Evolutionary conservation across 2,113 vertebrate genomes (phyloP).

Genomic region (Cryptotis parvus): DNA sequence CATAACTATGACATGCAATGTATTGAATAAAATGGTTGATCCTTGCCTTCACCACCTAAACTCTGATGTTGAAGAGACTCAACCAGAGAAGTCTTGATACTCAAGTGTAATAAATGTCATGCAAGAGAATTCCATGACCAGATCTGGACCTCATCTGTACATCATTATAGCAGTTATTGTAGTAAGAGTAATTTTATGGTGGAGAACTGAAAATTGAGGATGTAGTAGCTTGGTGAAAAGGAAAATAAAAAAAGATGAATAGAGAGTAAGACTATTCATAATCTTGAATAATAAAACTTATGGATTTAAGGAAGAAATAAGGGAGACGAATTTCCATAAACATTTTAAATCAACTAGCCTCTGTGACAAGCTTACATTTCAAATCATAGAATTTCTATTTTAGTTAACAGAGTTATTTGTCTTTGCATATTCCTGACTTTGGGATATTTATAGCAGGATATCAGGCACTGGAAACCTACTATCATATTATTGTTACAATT

Average conservation of each 20-base stretch:
- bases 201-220: not conserved
- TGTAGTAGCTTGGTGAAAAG: not conserved
- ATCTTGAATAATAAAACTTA: slow-evolving; percentile 24
- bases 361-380: not conserved
- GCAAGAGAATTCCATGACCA: too few relatives aligned
- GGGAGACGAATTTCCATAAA: not conserved
- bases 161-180: too few relatives aligned
- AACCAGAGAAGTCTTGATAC: too few relatives aligned
- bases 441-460: not conserved
- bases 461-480: not conserved
- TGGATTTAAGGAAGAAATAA: not conserved
- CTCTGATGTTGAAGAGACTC: too few relatives aligned
- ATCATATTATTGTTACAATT: slow-evolving; percentile 45
- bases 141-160: too few relatives aligned
- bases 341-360: not conserved
- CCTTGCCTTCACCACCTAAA: too few relatives aligned
- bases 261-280: not conserved
- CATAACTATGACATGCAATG: too few relatives aligned
- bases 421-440: not conserved
- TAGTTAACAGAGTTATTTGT: not conserved
- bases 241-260: slow-evolving; percentile 13
- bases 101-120: too few relatives aligned
- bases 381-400: not conserved
- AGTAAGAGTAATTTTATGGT: too few relatives aligned
- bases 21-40: too few relatives aligned